phyloP scores from a whole-genome alignment of 2,797 vertebrate genomes.

The Pogonophryne albipinna region DNA sequence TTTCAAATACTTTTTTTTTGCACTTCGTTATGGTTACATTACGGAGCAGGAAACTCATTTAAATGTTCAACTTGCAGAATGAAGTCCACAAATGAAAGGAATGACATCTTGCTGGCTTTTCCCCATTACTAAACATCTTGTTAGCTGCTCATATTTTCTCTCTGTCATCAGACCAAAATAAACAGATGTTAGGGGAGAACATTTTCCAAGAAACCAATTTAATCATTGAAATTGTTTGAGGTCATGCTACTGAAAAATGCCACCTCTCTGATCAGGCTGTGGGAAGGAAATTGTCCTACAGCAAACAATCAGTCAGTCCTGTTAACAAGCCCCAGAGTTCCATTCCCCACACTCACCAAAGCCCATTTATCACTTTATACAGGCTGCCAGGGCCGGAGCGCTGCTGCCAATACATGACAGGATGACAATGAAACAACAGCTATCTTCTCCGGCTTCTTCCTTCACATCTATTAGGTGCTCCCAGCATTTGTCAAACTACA shows the following conservation, averaged over 20 bases:
- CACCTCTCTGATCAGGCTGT: conserved; percentile 51
- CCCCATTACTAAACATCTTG: conserved; percentile 24
- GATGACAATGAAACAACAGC: conserved; percentile 62
- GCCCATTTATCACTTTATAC: conserved; percentile 65
- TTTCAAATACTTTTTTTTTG: conserved; percentile 2
- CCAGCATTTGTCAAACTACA: conserved; percentile 50
- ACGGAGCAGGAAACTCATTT: conserved; percentile 2
- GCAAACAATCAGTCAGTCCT: conserved; percentile 62
- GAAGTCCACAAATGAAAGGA: conserved; percentile 18
- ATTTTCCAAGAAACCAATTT: conserved; percentile 55
- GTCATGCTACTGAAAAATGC: conserved; percentile 43
- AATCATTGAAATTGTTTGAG: conserved; percentile 48
- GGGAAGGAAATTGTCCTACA: conserved; percentile 56
- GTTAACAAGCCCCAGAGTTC: conserved; percentile 65
- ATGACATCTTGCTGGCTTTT: conserved; percentile 8
- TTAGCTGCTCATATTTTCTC: conserved; percentile 33
- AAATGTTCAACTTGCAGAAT: conserved; percentile 18
- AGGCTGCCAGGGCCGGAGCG: conserved; percentile 28
- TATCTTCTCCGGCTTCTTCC: conserved; percentile 32
- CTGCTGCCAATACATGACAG: conserved; percentile 63
- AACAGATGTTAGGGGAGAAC: conserved; percentile 52
- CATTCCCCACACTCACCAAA: conserved; percentile 48
- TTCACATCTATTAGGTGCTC: conserved; percentile 47
- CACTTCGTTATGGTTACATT: background rate
- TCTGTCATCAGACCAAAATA: conserved; percentile 43